Base-by-base conservation (phyloP, 2,797 vertebrate genomes). In the Diplodus puntazzo region DNA sequence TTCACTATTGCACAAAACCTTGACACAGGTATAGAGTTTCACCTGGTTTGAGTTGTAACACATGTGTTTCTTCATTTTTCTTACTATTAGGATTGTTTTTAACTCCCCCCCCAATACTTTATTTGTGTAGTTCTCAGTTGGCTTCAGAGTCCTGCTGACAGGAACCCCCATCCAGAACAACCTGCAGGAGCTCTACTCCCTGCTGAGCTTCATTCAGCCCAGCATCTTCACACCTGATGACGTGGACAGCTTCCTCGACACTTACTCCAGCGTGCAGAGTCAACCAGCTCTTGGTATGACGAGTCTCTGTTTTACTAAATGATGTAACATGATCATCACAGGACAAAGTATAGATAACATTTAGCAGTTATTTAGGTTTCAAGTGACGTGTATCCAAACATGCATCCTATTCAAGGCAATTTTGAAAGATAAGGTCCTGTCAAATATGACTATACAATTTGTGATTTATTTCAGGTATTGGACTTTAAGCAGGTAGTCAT, bases 111-210 rank as follows among this genome's bases (percentile, higher is more conserved):
- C 10, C 9, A 8, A 8, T 39, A 39, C n/a, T 2, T 0, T 70
- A 57, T 25, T 63, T 21, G 20, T 83, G 80, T 79, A 99, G 98
- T 97, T 98, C 81, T 95, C 96, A 34, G 78, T 95, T 55, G 93
- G 92, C 45, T 99, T 98, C 91, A 93, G 87, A 59, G 92, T 99
- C 49, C 93, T 99, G 65, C 91, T 99, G 80, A 99, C 97, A 0
- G 98, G 98, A 49, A 99, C 97, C 5, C 97, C 98, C 10, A 93
- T 99, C 87, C 98, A 99, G 95, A 99, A 99, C 92, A 97, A 92
- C 87, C 95, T 99, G 7, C 94, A 94, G 79, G 98, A 99, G 72
- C 95, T 99, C 61, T 98, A 97, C 90, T 96, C 98, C 9, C 95
- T 99, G 73, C 96, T 99, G 75, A 95, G 87, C 88, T 96, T 98